These are phyloP conservation scores for Eremobia ochroleuca DNA, from an alignment of 2,888 invertebrate genomes.

Conservation along the genomic window DNA sequence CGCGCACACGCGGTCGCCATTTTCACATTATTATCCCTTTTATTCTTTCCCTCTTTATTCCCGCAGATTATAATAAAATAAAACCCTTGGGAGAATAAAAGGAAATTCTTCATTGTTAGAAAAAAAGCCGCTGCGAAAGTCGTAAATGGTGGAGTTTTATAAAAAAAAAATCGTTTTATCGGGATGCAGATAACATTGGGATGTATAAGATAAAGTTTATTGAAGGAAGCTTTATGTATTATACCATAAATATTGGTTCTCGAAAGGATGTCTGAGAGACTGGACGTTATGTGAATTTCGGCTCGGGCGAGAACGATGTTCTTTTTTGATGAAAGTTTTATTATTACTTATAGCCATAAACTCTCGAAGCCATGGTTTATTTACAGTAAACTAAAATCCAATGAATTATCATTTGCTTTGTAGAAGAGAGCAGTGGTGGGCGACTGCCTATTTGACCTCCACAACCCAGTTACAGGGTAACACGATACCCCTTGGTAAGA, in stretches of 20 bases:
- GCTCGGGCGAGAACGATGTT: conserved; percentile 1
- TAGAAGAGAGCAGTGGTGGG: not conserved
- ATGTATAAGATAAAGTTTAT: conserved; percentile 45
- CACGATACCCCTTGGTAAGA: too few species aligned
- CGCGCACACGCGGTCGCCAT: conserved; percentile 42
- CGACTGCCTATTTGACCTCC: too few species aligned
- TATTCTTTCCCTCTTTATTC: conserved; percentile 41
- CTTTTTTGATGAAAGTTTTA: conserved; percentile 2
- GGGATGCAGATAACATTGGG: conserved; percentile 50
- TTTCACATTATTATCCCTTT: conserved; percentile 58
- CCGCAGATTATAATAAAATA: conserved; percentile 62
- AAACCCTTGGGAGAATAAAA: conserved; percentile 48
- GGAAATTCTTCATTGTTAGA: conserved; percentile 45
- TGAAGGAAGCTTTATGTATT: conserved; percentile 17
- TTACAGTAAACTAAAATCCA: not conserved
- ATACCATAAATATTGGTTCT: conserved; percentile 37
- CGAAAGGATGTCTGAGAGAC: not conserved
- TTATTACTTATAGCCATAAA: not conserved
- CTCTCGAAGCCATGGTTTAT: not conserved
- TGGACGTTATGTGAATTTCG: not conserved
- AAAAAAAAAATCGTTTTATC: conserved; percentile 38
- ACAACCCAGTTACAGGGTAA: too few species aligned
- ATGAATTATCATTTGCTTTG: not conserved
- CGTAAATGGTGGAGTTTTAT: conserved; percentile 55
- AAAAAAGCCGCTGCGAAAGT: conserved; percentile 33